Percentiles rank a stretch among this genome's conserved stretches.
These are phyloP conservation scores for Blastobasis adustella DNA, from an alignment of 2,888 invertebrate species.

Conservation along the genomic window DNA sequence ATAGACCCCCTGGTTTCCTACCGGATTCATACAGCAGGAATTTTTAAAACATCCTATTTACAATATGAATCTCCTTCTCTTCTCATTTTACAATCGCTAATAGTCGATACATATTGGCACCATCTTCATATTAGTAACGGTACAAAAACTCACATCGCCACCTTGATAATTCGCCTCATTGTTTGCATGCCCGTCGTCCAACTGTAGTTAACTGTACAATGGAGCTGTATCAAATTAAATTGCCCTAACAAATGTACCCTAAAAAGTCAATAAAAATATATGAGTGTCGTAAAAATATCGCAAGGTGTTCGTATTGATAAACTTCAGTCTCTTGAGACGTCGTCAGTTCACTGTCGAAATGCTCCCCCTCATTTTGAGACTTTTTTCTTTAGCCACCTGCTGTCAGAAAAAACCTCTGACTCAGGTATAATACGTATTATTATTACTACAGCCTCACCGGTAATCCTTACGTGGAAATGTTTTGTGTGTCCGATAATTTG, in stretches of 20 bases:
- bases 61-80: too few species aligned
- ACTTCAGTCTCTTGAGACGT: not conserved
- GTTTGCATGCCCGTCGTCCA: too few species aligned
- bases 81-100: too few species aligned
- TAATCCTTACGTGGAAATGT: not conserved
- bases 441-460: constrained; percentile 12
- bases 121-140: too few species aligned
- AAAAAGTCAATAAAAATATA: not conserved
- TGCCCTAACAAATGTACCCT: not conserved
- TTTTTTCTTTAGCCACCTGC: constrained; percentile 51
- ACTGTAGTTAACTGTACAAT: not conserved
- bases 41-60: too few species aligned
- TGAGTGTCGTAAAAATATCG: not conserved
- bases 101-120: too few species aligned
- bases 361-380: constrained; percentile 28
- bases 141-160: too few species aligned
- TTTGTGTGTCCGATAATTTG: too few species aligned
- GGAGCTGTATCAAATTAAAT: not conserved
- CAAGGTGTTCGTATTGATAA: constrained; percentile 1
- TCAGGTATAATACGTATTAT: constrained; percentile 31
- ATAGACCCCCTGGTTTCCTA: too few species aligned
- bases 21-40: too few species aligned
- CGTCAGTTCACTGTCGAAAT: constrained; percentile 28
- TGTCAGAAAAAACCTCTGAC: constrained; percentile 26
- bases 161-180: too few species aligned